These are phyloP conservation scores for Thereva unica DNA, from an alignment of 2,888 invertebrate genomes.

Conservation along the genomic window DNA sequence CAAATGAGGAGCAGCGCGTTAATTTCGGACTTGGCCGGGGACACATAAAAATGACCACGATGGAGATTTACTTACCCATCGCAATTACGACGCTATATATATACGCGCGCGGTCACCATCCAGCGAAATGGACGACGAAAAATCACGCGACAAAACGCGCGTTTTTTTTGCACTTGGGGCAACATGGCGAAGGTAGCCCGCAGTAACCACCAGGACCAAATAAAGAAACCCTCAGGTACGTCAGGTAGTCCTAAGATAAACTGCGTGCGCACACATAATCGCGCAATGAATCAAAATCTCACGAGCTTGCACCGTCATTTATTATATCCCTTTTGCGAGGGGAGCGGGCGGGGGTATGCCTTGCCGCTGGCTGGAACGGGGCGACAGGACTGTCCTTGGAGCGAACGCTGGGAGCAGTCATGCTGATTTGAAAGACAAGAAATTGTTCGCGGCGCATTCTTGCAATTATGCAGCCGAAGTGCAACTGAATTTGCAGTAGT, in stretches of 20 bases:
- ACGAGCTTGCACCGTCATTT: slow-evolving; percentile 40
- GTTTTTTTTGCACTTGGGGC: background rate
- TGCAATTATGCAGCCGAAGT: slow-evolving; percentile 25
- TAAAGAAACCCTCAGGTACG: slow-evolving; percentile 7
- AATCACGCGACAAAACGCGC: slow-evolving; percentile 33
- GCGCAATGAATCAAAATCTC: slow-evolving; percentile 56
- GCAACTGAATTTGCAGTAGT: slow-evolving; percentile 29
- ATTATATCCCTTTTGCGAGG: slow-evolving; percentile 4
- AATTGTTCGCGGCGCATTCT: slow-evolving; percentile 26
- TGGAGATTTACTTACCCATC: slow-evolving; percentile 19
- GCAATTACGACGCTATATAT: slow-evolving; percentile 18
- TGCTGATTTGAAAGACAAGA: slow-evolving; percentile 32
- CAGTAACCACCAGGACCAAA: background rate
- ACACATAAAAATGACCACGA: background rate
- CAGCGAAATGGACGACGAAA: slow-evolving; percentile 29
- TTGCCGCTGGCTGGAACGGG: slow-evolving; percentile 1
- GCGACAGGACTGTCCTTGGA: slow-evolving; percentile 1
- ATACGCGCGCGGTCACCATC: slow-evolving; percentile 5
- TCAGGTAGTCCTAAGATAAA: slow-evolving; percentile 49
- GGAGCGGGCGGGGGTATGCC: background rate
- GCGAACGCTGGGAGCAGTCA: slow-evolving; percentile 4
- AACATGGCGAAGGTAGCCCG: background rate
- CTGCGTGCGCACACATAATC: slow-evolving; percentile 56
- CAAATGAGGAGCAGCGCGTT: background rate
- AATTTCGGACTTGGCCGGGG: slow-evolving; percentile 15